phyloP scores from a whole-genome alignment of 37 sponge, comb jelly and placozoan species.

The Halisarca cf. caerulea region DNA sequence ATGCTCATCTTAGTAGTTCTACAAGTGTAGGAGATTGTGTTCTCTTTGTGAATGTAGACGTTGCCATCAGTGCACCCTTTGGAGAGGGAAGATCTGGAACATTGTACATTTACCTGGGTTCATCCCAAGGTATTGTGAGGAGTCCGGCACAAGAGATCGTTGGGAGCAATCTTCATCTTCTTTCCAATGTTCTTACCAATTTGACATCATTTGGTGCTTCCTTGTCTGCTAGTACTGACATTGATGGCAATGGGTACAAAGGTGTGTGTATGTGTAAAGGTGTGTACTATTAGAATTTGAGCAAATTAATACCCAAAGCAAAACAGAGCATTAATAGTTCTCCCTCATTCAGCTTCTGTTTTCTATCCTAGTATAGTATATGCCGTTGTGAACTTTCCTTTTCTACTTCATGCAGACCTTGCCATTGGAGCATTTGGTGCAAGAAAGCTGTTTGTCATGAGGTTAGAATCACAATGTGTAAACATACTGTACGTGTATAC shows the following conservation, averaged over 20 bases:
- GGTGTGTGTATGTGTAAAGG: not conserved
- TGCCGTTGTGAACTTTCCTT: no score
- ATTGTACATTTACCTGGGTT: constrained; percentile 8
- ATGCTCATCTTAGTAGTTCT: not conserved
- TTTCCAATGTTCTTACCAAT: not conserved
- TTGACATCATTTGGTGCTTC: constrained; percentile 26
- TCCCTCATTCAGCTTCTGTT: not conserved
- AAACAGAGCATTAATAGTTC: no score
- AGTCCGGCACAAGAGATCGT: constrained; percentile 4
- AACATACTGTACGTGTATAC: no score
- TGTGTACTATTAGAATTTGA: no score
- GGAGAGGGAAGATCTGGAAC: constrained; percentile 21
- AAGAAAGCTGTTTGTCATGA: constrained; percentile 32
- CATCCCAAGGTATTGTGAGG: constrained; percentile 9
- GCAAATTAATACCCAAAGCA: no score
- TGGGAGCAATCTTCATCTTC: constrained; percentile 1
- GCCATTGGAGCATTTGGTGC: constrained; percentile 23
- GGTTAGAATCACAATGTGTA: no score
- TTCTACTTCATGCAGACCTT: not conserved
- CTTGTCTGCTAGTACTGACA: constrained; percentile 11
- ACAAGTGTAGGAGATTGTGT: not conserved
- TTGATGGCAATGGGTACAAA: constrained; percentile 25
- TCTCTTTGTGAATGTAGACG: not conserved
- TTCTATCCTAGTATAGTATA: no score
- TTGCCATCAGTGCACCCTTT: constrained; percentile 47